Evolutionary conservation across 2,888 invertebrate genomes (phyloP).

Genomic region (Diarsia brunnea): DNA sequence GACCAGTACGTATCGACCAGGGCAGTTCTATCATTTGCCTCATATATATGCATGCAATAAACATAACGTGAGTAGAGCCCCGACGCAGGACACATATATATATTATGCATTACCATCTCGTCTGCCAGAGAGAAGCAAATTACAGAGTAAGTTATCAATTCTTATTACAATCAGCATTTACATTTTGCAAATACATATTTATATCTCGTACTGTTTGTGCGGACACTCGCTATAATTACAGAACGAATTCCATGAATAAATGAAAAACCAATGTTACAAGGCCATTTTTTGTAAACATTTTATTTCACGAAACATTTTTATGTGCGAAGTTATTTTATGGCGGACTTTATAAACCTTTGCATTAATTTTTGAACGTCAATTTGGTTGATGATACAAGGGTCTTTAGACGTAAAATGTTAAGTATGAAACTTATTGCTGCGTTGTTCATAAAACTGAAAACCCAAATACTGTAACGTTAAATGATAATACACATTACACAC

Average conservation of each 20-base stretch:
- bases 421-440: conserved; percentile 22
- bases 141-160: not conserved
- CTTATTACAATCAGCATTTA: conserved; percentile 2
- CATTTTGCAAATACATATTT: conserved; percentile 16
- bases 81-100: not conserved
- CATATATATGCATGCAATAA: too few species aligned
- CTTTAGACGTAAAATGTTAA: conserved; percentile 27
- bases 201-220: conserved; percentile 3
- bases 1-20: not conserved
- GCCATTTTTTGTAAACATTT: conserved; percentile 40
- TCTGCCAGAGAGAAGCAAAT: not conserved
- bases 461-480: not conserved
- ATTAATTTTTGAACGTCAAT: conserved; percentile 43
- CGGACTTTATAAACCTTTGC: conserved; percentile 40
- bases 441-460: conserved; percentile 12
- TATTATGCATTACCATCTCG: too few species aligned
- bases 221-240: conserved; percentile 10
- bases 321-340: conserved; percentile 41
- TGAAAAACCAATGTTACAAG: conserved; percentile 20
- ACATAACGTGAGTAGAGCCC: not conserved
- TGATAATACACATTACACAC: not conserved
- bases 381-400: conserved; percentile 24
- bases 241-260: conserved; percentile 17
- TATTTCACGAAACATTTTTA: conserved; percentile 42
- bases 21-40: not conserved